Conservation (phyloP, 2,797 vertebrate genomes). For the Gymnodraco acuticeps region DNA sequence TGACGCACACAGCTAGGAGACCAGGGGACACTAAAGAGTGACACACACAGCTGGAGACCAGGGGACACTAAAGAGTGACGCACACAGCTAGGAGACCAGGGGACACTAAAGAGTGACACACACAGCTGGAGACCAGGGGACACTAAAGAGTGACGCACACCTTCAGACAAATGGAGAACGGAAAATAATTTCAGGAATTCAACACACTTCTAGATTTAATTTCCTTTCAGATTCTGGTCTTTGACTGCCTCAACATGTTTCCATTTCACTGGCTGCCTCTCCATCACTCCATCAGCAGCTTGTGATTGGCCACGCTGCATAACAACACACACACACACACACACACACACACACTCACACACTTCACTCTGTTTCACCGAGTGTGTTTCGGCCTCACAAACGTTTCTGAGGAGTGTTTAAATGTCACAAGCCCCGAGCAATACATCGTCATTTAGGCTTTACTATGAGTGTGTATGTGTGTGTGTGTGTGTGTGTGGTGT, state of each 20-base stretch:
- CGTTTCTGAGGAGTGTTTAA: conserved; percentile 67
- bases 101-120: no score
- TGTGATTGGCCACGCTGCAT: conserved; percentile 45
- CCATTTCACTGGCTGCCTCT: neutral
- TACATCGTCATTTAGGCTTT: conserved; percentile 65
- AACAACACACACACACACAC: conserved; percentile 11
- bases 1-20: no score
- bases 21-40: no score
- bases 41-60: no score
- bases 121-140: no score
- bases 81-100: no score
- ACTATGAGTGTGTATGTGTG: neutral
- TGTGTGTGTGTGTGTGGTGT: neutral
- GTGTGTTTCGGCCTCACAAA: conserved; percentile 20
- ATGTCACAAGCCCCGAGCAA: conserved; percentile 70
- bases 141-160: no score
- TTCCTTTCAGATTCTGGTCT: no score
- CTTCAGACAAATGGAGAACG: no score
- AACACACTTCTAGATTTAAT: no score
- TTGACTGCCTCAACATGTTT: neutral
- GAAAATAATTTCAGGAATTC: no score
- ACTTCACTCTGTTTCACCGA: neutral
- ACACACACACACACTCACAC: neutral
- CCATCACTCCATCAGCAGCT: conserved; percentile 8
- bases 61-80: no score